phyloP scores from a whole-genome alignment of 1,140 invertebrate species.

The Potamilus streckersoni region DNA sequence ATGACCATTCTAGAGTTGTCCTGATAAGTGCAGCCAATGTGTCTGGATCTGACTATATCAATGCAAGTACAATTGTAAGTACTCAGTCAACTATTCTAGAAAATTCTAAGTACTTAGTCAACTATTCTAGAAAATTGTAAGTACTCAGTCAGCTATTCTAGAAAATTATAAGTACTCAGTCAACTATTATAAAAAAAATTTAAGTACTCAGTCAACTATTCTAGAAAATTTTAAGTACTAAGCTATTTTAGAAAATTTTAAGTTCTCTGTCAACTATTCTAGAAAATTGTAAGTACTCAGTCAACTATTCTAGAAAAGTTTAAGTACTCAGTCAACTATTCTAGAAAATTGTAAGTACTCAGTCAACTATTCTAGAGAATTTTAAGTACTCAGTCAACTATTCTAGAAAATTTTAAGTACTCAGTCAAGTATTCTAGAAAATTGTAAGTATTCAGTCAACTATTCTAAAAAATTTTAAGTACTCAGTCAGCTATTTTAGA shows the following conservation, averaged over 20 bases:
- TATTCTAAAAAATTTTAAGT: not conserved
- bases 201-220: not conserved
- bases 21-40: conserved; percentile 81
- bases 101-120: conserved; percentile 71
- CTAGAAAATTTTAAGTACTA: too few relatives aligned
- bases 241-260: too few relatives aligned
- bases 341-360: conserved; percentile 73
- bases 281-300: conserved; percentile 64
- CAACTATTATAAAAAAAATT: not conserved
- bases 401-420: conserved; percentile 71
- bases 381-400: conserved; percentile 67
- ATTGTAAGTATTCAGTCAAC: too few relatives aligned
- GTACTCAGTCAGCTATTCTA: conserved; percentile 17
- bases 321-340: conserved; percentile 61
- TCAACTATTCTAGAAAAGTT: conserved; percentile 66
- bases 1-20: conserved; percentile 88
- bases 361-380: conserved; percentile 57
- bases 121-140: conserved; percentile 71
- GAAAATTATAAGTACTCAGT: too few relatives aligned
- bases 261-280: not conserved
- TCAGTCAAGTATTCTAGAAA: not conserved
- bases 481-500: not conserved
- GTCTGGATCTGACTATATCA: conserved; percentile 84
- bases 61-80: conserved; percentile 87
- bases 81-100: not conserved